Percentiles rank a stretch among this genome's conserved stretches.
Conservation (phyloP, 1,140 invertebrate species). For the Archegozetes longisetosus region DNA sequence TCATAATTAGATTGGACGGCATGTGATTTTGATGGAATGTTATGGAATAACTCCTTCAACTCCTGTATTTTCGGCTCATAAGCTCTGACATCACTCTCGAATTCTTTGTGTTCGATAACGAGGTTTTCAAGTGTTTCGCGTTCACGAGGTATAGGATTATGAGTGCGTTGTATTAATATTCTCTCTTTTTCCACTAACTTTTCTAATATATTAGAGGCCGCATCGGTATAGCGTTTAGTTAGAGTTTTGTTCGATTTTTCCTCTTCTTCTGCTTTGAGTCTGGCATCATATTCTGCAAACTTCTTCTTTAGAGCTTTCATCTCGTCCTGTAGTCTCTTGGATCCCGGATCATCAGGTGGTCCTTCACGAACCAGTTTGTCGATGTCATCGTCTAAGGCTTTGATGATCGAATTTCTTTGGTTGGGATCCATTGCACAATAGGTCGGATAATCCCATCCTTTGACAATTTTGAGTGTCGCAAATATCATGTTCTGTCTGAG, state of each 20-base stretch:
- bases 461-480: constrained; percentile 90
- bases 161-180: constrained; percentile 56
- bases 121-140: constrained; percentile 67
- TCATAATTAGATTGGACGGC: constrained; percentile 71
- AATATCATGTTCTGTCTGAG: constrained; percentile 96
- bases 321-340: constrained; percentile 66
- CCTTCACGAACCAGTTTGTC: constrained; percentile 84
- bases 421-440: constrained; percentile 60
- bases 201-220: constrained; percentile 58
- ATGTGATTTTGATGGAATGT: constrained; percentile 52
- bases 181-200: constrained; percentile 68
- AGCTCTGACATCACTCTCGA: constrained; percentile 34
- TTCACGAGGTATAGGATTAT: constrained; percentile 62
- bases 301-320: constrained; percentile 88
- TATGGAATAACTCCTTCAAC: constrained; percentile 30
- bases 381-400: constrained; percentile 88
- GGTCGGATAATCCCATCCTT: constrained; percentile 71
- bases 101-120: constrained; percentile 63
- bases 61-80: constrained; percentile 55
- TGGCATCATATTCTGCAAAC: constrained; percentile 81
- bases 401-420: constrained; percentile 81
- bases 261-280: constrained; percentile 38
- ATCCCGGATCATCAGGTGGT: constrained; percentile 78
- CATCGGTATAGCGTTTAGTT: constrained; percentile 64
- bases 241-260: constrained; percentile 24